phyloP scores from a whole-genome alignment of 2,113 vertebrate species.

The Megaleporinus macrocephalus region DNA sequence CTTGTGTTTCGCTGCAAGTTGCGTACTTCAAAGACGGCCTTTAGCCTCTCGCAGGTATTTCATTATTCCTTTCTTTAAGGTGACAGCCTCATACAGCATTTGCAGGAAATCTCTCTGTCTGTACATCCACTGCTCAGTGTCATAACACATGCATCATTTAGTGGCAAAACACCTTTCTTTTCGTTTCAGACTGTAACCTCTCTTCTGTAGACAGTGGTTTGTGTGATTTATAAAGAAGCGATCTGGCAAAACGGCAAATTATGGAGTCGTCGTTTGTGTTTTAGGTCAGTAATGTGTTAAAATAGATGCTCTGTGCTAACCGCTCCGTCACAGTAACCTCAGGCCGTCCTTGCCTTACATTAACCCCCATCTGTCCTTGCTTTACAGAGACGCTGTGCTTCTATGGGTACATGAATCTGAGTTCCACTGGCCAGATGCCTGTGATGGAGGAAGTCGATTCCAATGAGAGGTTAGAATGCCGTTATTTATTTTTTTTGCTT shows the following conservation, averaged over 20 bases:
- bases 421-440: slow-evolving; percentile 85
- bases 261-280: background rate
- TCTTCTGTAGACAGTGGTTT: background rate
- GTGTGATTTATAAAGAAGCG: background rate
- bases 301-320: background rate
- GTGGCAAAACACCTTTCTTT: slow-evolving; percentile 1
- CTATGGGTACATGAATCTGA: slow-evolving; percentile 83
- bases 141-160: slow-evolving; percentile 20
- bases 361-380: slow-evolving; percentile 44
- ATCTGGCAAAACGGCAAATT: slow-evolving; percentile 7
- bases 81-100: slow-evolving; percentile 5
- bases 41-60: background rate
- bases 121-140: background rate
- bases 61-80: background rate
- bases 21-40: background rate
- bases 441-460: slow-evolving; percentile 93
- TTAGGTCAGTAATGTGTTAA: background rate
- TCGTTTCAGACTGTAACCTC: background rate
- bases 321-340: slow-evolving; percentile 16
- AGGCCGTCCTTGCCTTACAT: background rate
- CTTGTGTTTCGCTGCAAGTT: background rate
- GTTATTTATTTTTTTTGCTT: background rate
- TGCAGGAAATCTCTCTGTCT: background rate
- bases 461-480: slow-evolving; percentile 88
- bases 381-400: slow-evolving; percentile 74